These are phyloP conservation scores for Agrochola litura DNA, from an alignment of 2,888 invertebrate species.

Conservation along the genomic window DNA sequence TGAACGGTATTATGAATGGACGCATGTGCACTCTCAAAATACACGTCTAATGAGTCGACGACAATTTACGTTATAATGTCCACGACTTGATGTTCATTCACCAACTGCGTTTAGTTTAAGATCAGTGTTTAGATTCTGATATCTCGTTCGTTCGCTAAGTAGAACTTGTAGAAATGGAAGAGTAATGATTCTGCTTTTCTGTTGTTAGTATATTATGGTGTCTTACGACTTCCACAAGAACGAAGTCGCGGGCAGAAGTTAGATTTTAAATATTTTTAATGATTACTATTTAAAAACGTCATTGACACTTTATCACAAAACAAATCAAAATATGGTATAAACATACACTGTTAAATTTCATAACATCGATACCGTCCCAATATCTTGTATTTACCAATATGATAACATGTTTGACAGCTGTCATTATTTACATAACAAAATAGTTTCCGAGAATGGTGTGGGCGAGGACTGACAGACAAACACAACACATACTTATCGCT, in stretches of 20 bases:
- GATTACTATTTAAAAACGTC: too few species aligned
- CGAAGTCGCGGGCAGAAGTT: too few species aligned
- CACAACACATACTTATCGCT: slow-evolving; percentile 67
- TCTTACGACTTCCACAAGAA: too few species aligned
- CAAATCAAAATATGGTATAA: not conserved
- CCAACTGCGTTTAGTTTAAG: slow-evolving; percentile 55
- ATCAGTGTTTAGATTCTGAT: slow-evolving; percentile 37
- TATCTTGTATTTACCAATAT: slow-evolving; percentile 45
- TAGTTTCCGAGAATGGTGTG: slow-evolving; percentile 63
- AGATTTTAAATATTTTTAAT: not conserved
- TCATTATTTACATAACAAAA: slow-evolving; percentile 64
- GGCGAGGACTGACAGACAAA: slow-evolving; percentile 66
- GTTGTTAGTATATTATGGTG: not conserved
- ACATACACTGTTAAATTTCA: not conserved
- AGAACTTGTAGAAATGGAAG: slow-evolving; percentile 17
- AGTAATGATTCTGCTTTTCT: slow-evolving; percentile 5
- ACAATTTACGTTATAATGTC: slow-evolving; percentile 73
- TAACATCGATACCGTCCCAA: not conserved
- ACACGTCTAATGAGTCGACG: slow-evolving; percentile 73
- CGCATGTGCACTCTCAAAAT: slow-evolving; percentile 78
- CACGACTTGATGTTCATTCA: slow-evolving; percentile 69
- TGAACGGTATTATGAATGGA: slow-evolving; percentile 78
- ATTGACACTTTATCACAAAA: not conserved
- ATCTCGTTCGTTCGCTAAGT: slow-evolving; percentile 46
- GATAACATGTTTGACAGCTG: slow-evolving; percentile 63